These are phyloP conservation scores for Nemotelus pantherinus DNA, from an alignment of 2,888 invertebrate species.

Conservation along the genomic window DNA sequence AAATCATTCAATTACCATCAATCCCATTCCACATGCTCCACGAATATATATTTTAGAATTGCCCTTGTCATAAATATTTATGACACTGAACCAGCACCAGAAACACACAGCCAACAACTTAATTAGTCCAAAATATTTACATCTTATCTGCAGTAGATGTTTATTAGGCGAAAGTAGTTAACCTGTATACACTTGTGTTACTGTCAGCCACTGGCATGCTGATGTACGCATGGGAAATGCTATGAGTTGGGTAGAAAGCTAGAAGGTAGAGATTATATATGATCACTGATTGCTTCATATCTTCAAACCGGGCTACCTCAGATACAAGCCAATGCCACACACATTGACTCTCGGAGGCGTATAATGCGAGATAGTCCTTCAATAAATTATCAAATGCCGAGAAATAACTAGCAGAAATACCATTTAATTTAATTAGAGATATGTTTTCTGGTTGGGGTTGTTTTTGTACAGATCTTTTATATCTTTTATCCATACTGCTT, in stretches of 20 bases:
- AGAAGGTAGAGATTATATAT: no score
- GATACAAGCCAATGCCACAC: conserved; percentile 32
- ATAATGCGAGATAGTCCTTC: conserved; percentile 44
- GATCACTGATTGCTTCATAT: no score
- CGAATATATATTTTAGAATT: conserved; percentile 5
- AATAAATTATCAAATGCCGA: conserved; percentile 44
- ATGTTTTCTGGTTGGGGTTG: conserved; percentile 31
- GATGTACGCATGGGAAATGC: not conserved
- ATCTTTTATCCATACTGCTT: conserved; percentile 29
- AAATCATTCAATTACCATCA: conserved; percentile 17
- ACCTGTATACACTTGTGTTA: conserved; percentile 28
- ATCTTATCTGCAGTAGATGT: conserved; percentile 36
- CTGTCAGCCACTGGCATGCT: no score
- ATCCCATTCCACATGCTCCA: not conserved
- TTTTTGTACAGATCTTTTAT: not conserved
- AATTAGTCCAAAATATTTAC: conserved; percentile 47
- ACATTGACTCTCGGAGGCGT: conserved; percentile 33
- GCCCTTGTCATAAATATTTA: conserved; percentile 44
- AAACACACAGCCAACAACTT: conserved; percentile 45
- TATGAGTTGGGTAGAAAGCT: not conserved
- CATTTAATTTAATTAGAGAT: conserved; percentile 43
- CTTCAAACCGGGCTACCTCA: conserved; percentile 8
- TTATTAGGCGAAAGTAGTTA: conserved; percentile 37
- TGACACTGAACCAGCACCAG: conserved; percentile 24
- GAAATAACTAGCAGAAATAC: conserved; percentile 29